Base-by-base conservation (phyloP, 2,888 invertebrate species). In the Ennomos quercinarius region DNA sequence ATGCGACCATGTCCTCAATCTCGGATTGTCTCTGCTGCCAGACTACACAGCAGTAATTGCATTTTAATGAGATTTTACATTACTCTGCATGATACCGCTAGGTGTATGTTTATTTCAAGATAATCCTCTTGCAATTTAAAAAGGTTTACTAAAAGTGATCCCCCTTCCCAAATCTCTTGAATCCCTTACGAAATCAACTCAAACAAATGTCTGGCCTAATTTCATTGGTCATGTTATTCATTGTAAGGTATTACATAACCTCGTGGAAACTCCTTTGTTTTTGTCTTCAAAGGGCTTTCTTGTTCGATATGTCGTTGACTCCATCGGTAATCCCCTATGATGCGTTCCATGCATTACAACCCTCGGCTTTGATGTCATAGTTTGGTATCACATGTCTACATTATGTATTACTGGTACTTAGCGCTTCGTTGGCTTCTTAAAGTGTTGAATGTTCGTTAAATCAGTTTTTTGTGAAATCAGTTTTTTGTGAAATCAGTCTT, bases 1-100 rank as follows among this genome's bases (percentile, higher is more conserved):
- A 66, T 65, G 64, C 66, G 72, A 64, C 73, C 71, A 74, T 73
- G 80, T 67, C 70, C 76, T 70, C 77, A 66, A 79, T 83, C 63
- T 61, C 63, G 68, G 66, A 68, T 74, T 72, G 74, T 71, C 70
- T 74, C 70, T 64, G 68, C 64, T 70, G 52, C 62, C 52, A 59
- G 61, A 64, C 61, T 54, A 59, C 51, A 53, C 38, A 50, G 52
- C 43, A 48, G 51, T 48, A 56, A 61, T 44, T 58, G 56, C 53
- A 60, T 57, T 63, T 57, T 62, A 63, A 63, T 54, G 56, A 62
- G 49, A 42, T 49, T 44, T 53, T 40, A n/a, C 46, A 54, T 55
- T 58, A 61, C 51, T 58, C 44, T 41, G 50, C 45, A 40, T 45
- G 36, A 45, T 34, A 46, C 13, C 34, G 36, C 38, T 34, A 47